Conservation (phyloP, 2,113 vertebrate species). For the Takifugu flavidus region DNA sequence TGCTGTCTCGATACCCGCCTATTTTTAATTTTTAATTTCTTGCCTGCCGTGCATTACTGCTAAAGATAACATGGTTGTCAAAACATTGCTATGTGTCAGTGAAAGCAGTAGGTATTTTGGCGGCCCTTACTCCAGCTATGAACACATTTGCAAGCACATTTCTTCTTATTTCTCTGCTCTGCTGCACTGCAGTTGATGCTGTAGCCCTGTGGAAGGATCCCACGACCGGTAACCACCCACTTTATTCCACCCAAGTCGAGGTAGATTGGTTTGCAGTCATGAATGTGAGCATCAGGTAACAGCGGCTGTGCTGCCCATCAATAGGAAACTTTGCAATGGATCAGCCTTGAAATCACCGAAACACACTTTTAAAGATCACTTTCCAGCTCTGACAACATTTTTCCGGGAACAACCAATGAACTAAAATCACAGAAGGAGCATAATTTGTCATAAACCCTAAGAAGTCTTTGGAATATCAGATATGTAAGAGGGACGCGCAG, state of each 20-base stretch:
- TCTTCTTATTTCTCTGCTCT: background rate
- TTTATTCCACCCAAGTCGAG: slow-evolving; percentile 47
- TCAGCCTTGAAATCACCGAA: no score
- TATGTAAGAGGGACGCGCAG: no score
- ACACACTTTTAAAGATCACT: no score
- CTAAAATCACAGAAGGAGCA: background rate
- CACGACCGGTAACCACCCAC: slow-evolving; percentile 9
- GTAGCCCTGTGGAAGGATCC: background rate
- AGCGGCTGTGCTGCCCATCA: background rate
- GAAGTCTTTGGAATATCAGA: no score
- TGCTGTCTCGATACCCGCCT: no score
- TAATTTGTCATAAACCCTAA: no score
- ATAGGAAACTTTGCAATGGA: no score
- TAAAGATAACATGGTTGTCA: no score
- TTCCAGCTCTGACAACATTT: no score
- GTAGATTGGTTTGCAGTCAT: slow-evolving; percentile 30
- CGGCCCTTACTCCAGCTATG: background rate
- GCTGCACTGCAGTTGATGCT: background rate
- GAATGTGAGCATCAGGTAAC: slow-evolving; percentile 11
- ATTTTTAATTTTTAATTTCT: no score
- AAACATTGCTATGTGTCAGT: slow-evolving; percentile 3
- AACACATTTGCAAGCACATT: background rate
- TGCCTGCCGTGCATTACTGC: no score
- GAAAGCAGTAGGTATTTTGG: slow-evolving; percentile 8
- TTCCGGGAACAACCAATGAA: background rate